phyloP scores from a whole-genome alignment of 2,113 vertebrate species.

The Oryzias woworae region DNA sequence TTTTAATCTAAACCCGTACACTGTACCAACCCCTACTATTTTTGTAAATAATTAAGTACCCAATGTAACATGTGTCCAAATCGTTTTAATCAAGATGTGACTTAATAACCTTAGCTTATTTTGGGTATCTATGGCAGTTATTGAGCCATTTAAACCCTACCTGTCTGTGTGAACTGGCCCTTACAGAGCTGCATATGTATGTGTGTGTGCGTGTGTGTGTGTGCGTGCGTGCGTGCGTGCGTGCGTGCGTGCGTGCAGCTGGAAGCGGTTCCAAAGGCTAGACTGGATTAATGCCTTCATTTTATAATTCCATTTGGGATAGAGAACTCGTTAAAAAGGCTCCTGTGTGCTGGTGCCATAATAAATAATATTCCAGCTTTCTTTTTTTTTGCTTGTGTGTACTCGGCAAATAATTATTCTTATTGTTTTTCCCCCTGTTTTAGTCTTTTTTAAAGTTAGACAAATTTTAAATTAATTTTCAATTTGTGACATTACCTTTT shows the following conservation, averaged over 20 bases:
- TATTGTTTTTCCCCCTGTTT: neutral
- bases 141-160: constrained; percentile 51
- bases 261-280: constrained; percentile 35
- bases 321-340: constrained; percentile 24
- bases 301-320: constrained; percentile 25
- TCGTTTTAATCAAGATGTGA: constrained; percentile 62
- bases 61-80: constrained; percentile 61
- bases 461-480: neutral
- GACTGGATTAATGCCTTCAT: constrained; percentile 38
- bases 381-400: constrained; percentile 11
- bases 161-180: constrained; percentile 58
- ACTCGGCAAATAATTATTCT: constrained; percentile 3
- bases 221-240: no score
- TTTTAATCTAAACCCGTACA: constrained; percentile 43
- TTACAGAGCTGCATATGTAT: constrained; percentile 43
- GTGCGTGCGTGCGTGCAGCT: neutral
- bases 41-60: constrained; percentile 48
- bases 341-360: constrained; percentile 23
- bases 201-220: no score
- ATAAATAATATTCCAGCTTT: constrained; percentile 32
- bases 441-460: neutral
- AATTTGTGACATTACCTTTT: neutral
- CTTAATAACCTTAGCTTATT: constrained; percentile 43
- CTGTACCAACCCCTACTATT: constrained; percentile 21
- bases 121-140: constrained; percentile 40